phyloP scores from a whole-genome alignment of 2,888 invertebrate genomes.

The Tipula unca region DNA sequence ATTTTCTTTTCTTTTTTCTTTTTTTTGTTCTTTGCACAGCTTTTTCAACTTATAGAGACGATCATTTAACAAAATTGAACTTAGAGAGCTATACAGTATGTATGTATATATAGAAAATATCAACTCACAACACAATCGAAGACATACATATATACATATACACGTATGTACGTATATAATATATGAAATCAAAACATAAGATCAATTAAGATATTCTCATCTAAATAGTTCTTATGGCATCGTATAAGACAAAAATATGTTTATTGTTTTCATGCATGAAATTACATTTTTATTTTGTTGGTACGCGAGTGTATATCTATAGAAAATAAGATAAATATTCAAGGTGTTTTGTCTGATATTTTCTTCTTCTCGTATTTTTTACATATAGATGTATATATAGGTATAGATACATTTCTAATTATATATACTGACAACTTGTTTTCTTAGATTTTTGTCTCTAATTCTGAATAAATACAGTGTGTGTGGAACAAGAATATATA shows the following conservation, averaged over 20 bases:
- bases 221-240: neutral
- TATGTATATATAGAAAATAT: neutral
- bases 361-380: neutral
- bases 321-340: neutral
- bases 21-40: neutral
- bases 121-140: neutral
- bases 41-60: neutral
- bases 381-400: neutral
- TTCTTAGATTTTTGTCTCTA: neutral
- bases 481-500: too few species aligned
- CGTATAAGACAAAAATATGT: neutral
- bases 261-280: neutral
- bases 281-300: neutral
- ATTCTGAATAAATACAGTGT: neutral
- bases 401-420: neutral
- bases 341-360: conserved; percentile 8
- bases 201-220: conserved; percentile 14
- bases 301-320: neutral
- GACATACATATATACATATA: neutral
- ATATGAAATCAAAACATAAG: conserved; percentile 8
- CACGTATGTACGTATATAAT: neutral
- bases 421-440: neutral
- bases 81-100: neutral
- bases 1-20: too few species aligned
- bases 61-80: neutral